These are phyloP conservation scores for Dendrophyllia cribrosa DNA, from an alignment of 64 coral and sea anemone genomes.

Conservation along the genomic window DNA sequence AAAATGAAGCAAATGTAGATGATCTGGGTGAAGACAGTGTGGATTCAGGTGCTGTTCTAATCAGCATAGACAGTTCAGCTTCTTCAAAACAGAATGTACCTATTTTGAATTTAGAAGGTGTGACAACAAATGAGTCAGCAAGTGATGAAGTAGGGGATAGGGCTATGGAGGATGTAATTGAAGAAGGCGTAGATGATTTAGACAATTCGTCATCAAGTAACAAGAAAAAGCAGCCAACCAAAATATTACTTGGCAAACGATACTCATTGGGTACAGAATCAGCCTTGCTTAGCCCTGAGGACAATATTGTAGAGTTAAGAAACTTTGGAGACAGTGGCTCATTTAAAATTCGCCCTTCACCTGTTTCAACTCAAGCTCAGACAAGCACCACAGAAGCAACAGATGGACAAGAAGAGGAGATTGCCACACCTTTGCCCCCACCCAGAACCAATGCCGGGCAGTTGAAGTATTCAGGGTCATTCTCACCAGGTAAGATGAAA, in stretches of 20 bases:
- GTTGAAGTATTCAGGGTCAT: constrained; percentile 4
- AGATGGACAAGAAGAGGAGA: background rate
- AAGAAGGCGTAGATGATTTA: background rate
- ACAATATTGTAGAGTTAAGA: background rate
- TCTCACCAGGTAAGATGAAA: background rate
- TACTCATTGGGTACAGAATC: constrained; percentile 14
- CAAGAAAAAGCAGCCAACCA: background rate
- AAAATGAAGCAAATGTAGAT: background rate
- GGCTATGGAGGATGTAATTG: too few relatives aligned
- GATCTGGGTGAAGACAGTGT: background rate
- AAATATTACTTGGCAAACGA: background rate
- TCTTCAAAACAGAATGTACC: background rate
- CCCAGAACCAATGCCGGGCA: background rate
- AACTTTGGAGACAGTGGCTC: constrained; percentile 7
- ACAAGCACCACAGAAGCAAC: too few relatives aligned
- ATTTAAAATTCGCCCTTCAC: background rate
- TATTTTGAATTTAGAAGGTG: background rate
- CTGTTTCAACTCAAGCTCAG: background rate
- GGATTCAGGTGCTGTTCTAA: background rate
- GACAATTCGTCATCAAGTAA: background rate
- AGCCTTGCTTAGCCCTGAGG: constrained; percentile 25
- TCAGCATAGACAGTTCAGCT: background rate
- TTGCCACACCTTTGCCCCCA: background rate
- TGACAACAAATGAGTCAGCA: background rate
- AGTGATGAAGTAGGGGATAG: background rate